Evolutionary conservation across 2,113 vertebrate genomes (phyloP).

Genomic region (Etheostoma cragini): DNA sequence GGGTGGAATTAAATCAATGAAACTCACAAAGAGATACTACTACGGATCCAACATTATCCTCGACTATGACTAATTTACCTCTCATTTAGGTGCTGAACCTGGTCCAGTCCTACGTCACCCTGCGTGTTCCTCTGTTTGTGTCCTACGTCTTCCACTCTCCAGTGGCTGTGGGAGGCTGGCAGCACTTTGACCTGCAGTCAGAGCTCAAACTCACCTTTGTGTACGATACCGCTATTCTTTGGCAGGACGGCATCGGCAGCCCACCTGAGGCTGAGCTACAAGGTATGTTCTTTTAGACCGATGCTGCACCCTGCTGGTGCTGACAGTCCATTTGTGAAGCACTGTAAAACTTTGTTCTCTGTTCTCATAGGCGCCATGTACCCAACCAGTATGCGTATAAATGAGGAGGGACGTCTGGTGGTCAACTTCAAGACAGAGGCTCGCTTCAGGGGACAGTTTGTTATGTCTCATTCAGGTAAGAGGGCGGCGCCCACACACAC

Average conservation of each 20-base stretch:
- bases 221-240: slow-evolving; percentile 86
- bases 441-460: slow-evolving; percentile 84
- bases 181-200: slow-evolving; percentile 87
- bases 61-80: background rate
- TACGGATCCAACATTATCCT: background rate
- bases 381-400: slow-evolving; percentile 85
- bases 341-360: slow-evolving; percentile 15
- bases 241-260: slow-evolving; percentile 86
- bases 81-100: slow-evolving; percentile 83
- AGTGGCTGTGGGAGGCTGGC: slow-evolving; percentile 83
- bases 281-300: slow-evolving; percentile 62
- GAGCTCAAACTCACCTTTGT: slow-evolving; percentile 87
- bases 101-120: slow-evolving; percentile 85
- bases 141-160: slow-evolving; percentile 86
- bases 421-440: slow-evolving; percentile 85
- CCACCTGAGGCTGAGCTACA: slow-evolving; percentile 85
- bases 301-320: slow-evolving; percentile 7
- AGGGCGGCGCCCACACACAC: background rate
- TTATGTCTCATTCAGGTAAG: slow-evolving; percentile 86
- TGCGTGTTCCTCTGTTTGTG: slow-evolving; percentile 82
- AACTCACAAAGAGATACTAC: background rate
- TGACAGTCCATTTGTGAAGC: background rate
- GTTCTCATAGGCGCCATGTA: slow-evolving; percentile 81
- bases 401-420: slow-evolving; percentile 81
- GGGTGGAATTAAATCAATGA: background rate